A percentile compares a stretch with the other conserved stretches of the same genome.
Conservation (phyloP, 2,797 vertebrate genomes). For the Poeciliopsis presidionis region DNA sequence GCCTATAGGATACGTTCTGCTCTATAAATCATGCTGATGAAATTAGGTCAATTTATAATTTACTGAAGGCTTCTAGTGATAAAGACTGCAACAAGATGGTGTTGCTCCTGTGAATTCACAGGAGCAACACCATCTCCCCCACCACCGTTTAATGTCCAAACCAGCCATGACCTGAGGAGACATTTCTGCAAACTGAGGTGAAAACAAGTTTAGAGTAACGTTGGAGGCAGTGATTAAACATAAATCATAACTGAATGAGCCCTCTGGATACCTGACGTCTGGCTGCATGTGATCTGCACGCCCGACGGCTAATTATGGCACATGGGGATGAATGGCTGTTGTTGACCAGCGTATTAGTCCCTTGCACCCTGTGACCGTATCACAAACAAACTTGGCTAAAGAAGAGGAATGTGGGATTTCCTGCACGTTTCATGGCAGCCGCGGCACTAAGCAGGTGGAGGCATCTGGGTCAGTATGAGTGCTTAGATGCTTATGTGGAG, state of each 20-base stretch:
- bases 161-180: neutral
- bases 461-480: neutral
- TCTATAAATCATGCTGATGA: neutral
- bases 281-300: slow-evolving; percentile 48
- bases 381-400: slow-evolving; percentile 25
- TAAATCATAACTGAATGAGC: slow-evolving; percentile 4
- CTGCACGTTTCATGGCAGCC: slow-evolving; percentile 17
- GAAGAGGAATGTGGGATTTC: slow-evolving; percentile 17
- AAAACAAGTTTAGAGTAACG: neutral
- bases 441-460: neutral
- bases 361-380: slow-evolving; percentile 14
- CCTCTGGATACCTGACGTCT: slow-evolving; percentile 9
- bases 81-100: neutral
- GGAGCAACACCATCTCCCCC: neutral
- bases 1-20: slow-evolving; percentile 46
- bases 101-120: neutral
- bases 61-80: neutral
- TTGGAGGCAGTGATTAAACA: neutral
- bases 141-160: neutral
- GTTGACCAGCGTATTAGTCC: slow-evolving; percentile 16
- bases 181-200: slow-evolving; percentile 1
- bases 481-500: neutral
- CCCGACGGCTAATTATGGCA: slow-evolving; percentile 42
- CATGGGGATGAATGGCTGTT: slow-evolving; percentile 12
- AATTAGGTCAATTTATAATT: slow-evolving; percentile 12